Conservation (phyloP, 2,113 vertebrate species). For the Sapajus apella region DNA sequence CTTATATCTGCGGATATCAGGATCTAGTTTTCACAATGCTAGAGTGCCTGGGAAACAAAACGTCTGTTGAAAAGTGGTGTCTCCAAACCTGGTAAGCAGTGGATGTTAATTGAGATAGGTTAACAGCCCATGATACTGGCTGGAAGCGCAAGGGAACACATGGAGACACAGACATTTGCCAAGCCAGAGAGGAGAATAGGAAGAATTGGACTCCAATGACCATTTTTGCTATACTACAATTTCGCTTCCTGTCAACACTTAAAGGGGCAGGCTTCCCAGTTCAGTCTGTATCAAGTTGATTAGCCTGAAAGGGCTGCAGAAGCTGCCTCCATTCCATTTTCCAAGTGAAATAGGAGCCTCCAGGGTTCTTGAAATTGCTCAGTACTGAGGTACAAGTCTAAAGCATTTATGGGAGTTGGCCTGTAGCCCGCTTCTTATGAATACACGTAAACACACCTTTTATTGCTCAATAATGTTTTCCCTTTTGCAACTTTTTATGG, state of each 20-base stretch:
- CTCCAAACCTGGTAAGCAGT: not conserved
- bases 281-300: not conserved
- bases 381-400: slow-evolving; percentile 16
- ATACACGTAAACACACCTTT: slow-evolving; percentile 71
- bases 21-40: not conserved
- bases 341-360: slow-evolving; percentile 53
- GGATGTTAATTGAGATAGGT: not conserved
- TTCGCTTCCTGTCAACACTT: slow-evolving; percentile 42
- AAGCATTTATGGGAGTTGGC: slow-evolving; percentile 53
- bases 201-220: not conserved
- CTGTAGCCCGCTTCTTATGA: slow-evolving; percentile 58
- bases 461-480: slow-evolving; percentile 74
- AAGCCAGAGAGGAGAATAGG: not conserved
- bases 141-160: not conserved
- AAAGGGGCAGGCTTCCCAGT: not conserved
- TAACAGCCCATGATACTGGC: not conserved
- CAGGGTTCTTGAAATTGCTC: slow-evolving; percentile 36
- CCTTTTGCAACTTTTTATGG: slow-evolving; percentile 70
- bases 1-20: not conserved
- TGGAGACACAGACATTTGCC: not conserved
- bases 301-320: not conserved
- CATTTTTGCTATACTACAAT: not conserved
- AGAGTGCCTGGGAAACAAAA: not conserved
- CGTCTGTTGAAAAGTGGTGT: not conserved
- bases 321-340: not conserved